Base-by-base conservation (phyloP, 2,113 vertebrate species). In the Pangasianodon gigas region DNA sequence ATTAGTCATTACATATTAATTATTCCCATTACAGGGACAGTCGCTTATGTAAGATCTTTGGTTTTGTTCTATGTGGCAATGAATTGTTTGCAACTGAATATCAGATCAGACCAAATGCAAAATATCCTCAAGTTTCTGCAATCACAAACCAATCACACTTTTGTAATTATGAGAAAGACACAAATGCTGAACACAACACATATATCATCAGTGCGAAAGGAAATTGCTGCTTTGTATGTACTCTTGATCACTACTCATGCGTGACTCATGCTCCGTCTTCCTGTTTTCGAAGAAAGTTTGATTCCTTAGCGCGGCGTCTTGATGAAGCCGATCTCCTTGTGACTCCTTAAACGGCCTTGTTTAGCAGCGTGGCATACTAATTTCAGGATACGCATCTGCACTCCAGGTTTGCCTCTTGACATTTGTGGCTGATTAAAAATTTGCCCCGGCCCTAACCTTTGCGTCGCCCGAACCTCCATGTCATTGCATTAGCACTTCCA, bases 381-480 rank as follows among this genome's bases (percentile, higher is more conserved):
- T 93, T 84, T 75, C 62, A 60, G 74, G 60, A 92, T 89, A 77
- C 54, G 81, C 92, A 92, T 94, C 93, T 93, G 91, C 93, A 93
- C 91, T 90, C 93, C 92, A 93, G 91, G 92, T 94, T 93, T 93
- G 92, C 93, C 90, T 79, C 85, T 90, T 95, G 95, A 94, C 95
- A 95, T 95, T 95, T 96, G 10, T 71, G 95, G 94, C 94, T 93
- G 94, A 95, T 95, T 95, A 95, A 93, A 92, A 95, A 94, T 94
- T 93, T 93, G 92, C 92, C 91, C 87, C 89, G 71, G 92, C 93
- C 80, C 58, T 92, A 94, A 95, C 95, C 95, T 95, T 95, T 95
- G 94, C 89, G 85, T 91, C 80, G 85, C 69, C 37, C 87, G 91
- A 93, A 93, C 93, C 91, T 81, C 89, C 90, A 91, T 94, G 94